Evolutionary conservation across 2,797 vertebrate species (phyloP).

Genomic region (Iguana delicatissima): DNA sequence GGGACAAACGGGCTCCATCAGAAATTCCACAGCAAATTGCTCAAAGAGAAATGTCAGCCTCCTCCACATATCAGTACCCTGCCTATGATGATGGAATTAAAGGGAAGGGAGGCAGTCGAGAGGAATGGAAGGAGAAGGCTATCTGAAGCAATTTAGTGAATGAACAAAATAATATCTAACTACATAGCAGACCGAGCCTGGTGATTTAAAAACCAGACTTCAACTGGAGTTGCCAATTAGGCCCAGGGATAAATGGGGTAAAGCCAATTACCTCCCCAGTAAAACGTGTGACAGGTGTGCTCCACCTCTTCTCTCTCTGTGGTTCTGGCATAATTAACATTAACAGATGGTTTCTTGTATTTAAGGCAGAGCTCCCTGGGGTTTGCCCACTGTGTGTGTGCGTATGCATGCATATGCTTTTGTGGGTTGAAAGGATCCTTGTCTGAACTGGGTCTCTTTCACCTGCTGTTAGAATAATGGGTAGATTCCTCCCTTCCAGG

Average conservation of each 20-base stretch:
- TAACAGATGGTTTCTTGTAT: conserved; percentile 6
- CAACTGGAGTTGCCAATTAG: conserved; percentile 52
- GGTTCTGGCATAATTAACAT: not conserved
- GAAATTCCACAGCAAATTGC: conserved; percentile 70
- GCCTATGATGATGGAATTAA: conserved; percentile 55
- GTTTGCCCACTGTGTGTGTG: not conserved
- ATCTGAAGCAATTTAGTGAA: conserved; percentile 58
- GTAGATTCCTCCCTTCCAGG: not conserved
- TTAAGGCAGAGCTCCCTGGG: conserved; percentile 9
- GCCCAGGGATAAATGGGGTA: conserved; percentile 29
- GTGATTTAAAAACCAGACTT: conserved; percentile 42
- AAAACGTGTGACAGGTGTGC: conserved; percentile 24
- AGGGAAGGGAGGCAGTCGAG: not conserved
- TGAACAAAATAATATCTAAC: conserved; percentile 43
- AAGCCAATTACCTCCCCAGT: conserved; percentile 36
- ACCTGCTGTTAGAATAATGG: not conserved
- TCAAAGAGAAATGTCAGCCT: conserved; percentile 73
- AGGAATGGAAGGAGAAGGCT: conserved; percentile 24
- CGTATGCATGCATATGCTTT: not conserved
- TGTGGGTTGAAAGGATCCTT: rapidly evolving
- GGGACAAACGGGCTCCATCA: conserved; percentile 63
- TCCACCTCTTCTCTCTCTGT: rapidly evolving
- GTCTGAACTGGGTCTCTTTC: rapidly evolving
- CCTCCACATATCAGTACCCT: conserved; percentile 53
- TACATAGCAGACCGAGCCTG: conserved; percentile 23